phyloP scores from a whole-genome alignment of 2,797 vertebrate species.

The Loris lydekkerianus region DNA sequence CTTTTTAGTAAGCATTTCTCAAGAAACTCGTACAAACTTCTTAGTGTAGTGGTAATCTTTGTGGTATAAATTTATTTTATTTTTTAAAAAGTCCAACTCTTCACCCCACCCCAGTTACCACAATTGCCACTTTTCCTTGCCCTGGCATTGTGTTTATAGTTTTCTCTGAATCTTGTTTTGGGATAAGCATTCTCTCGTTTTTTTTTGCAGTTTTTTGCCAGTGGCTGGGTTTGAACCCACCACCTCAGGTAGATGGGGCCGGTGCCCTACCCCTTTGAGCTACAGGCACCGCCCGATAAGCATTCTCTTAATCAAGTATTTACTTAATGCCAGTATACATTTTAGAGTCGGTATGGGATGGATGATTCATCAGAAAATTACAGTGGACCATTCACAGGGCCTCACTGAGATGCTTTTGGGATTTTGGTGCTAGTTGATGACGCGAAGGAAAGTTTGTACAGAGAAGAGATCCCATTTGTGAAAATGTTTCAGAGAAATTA shows the following conservation, averaged over 20 bases:
- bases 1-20: not conserved
- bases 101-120: not conserved
- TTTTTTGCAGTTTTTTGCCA: no score
- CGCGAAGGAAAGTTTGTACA: not conserved
- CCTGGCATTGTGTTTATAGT: not conserved
- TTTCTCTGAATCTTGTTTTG: not conserved
- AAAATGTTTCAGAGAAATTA: not conserved
- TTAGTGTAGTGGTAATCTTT: not conserved
- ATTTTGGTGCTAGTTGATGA: not conserved
- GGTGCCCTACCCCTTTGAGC: no score
- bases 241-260: no score
- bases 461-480: slow-evolving; percentile 6
- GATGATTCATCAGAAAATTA: not conserved
- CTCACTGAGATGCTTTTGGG: not conserved
- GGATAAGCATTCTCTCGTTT: not conserved
- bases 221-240: no score
- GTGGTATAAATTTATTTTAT: not conserved
- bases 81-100: not conserved
- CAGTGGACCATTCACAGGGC: not conserved
- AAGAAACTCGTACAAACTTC: not conserved
- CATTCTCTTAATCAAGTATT: slow-evolving; percentile 9
- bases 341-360: not conserved
- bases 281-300: not conserved
- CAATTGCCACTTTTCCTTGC: not conserved
- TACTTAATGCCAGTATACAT: not conserved